Conservation (phyloP, 2,888 invertebrate genomes). For the Belgica antarctica region DNA sequence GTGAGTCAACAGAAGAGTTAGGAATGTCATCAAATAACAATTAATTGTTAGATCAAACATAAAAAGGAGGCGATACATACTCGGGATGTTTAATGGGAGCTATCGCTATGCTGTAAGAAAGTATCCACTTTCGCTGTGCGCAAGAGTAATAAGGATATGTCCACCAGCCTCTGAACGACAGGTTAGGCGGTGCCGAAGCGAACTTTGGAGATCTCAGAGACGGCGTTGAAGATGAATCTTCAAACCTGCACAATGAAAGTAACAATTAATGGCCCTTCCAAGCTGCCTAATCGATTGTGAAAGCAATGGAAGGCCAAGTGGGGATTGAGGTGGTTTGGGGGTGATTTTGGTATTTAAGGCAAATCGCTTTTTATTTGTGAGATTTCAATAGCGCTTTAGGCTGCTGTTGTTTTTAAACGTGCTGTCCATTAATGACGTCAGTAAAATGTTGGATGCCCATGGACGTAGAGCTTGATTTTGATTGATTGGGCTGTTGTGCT, state of each 20-base stretch:
- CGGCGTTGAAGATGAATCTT: slow-evolving; percentile 60
- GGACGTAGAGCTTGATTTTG: too few relatives aligned
- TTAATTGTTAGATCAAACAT: background rate
- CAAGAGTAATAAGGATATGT: slow-evolving; percentile 87
- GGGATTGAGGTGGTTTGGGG: too few relatives aligned
- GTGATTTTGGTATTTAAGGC: too few relatives aligned
- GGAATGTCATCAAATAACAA: slow-evolving; percentile 34
- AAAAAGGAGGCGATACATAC: slow-evolving; percentile 48
- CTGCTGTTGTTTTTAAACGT: too few relatives aligned
- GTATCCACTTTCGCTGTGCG: slow-evolving; percentile 72
- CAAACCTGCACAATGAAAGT: slow-evolving; percentile 56
- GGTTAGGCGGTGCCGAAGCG: slow-evolving; percentile 61
- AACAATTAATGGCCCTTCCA: background rate
- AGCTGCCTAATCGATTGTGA: background rate
- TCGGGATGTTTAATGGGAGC: slow-evolving; percentile 59
- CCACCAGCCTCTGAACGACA: slow-evolving; percentile 76
- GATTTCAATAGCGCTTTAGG: too few relatives aligned
- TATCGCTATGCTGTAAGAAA: slow-evolving; percentile 76
- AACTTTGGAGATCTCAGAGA: slow-evolving; percentile 64
- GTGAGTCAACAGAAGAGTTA: slow-evolving; percentile 35
- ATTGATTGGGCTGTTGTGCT: too few relatives aligned
- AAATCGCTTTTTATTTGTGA: too few relatives aligned
- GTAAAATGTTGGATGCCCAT: too few relatives aligned
- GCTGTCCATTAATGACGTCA: too few relatives aligned
- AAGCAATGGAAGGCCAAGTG: too few relatives aligned